Base-by-base conservation (phyloP, 2,888 invertebrate genomes). In the Eristalinus sepulchralis region DNA sequence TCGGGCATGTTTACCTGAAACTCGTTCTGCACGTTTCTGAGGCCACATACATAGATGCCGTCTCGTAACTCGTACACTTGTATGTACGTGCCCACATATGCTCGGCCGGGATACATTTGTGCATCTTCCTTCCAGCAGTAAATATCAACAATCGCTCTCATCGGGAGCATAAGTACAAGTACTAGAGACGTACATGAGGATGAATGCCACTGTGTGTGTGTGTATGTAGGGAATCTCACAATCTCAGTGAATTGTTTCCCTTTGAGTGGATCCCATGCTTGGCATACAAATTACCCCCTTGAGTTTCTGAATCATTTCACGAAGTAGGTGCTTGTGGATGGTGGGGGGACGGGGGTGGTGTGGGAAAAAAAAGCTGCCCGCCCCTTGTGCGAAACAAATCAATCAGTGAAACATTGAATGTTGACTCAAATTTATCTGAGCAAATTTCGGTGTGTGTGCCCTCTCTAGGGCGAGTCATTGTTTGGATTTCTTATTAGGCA, bases 101-200 rank as follows among this genome's bases (percentile, higher is more conserved):
- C 22, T 64, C 20, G 0, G 11, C 33, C 3, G 24, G 31, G 53
- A 59, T 60, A 59, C 60, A 60, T 60, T 24, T 60, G 60, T 79
- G 73, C 73, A 75, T 79, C 73, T 79, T 57, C 60, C 78, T 59
- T 72, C 59, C 47, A 27, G 64, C 78, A 68, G 79, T 73, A 79
- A 75, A 75, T 79, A 83, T 75, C 79, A 83, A 83, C 83, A 83
- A 79, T 60, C 72, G 68, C 70, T 70, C 57, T 59, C 53, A 53
- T 83, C 68, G 31, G 57, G 72, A 73, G 73, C 55, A 79, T 79
- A 79, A 79, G 62, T 59, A 71, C 63, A 64, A 71, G 70, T 78
- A 70, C 63, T 70, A 64, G 57, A 34, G 57, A 34, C 57, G 33
- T 63, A 17, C 57, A 57, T 24, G 57, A 27, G 24, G n/a, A 24